These are phyloP conservation scores for Hypotaenidia okinawae DNA, from an alignment of 2,797 vertebrate species.

Conservation along the genomic window DNA sequence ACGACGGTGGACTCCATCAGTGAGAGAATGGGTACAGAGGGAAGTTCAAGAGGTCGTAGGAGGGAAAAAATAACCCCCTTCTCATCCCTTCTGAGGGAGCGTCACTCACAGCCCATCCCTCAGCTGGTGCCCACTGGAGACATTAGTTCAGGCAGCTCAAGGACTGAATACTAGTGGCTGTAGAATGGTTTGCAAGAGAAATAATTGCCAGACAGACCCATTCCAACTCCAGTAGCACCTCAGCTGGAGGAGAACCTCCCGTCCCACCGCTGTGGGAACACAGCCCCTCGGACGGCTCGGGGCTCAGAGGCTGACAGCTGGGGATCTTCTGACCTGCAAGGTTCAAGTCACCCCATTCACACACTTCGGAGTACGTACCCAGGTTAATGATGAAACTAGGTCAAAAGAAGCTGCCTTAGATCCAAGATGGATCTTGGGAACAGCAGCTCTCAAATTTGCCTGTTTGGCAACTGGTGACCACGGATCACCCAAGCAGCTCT, in stretches of 20 bases:
- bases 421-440: background rate
- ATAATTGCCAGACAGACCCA: background rate
- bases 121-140: background rate
- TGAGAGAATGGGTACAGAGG: background rate
- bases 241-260: background rate
- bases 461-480: accelerated
- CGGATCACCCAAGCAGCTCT: background rate
- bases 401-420: background rate
- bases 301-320: background rate
- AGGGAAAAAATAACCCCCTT: background rate
- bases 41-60: background rate
- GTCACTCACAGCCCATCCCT: background rate
- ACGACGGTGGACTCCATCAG: background rate
- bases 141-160: background rate
- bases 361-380: accelerated
- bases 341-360: background rate
- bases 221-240: background rate
- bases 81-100: background rate
- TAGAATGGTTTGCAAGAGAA: too few species aligned
- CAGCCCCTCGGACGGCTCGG: background rate
- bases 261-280: background rate
- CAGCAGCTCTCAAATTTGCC: background rate
- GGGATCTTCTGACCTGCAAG: background rate
- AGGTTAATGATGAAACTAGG: background rate
- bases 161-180: background rate